A percentile compares a stretch with the other conserved stretches of the same genome.
Evolutionary conservation across 23 tunicate genomes (phyloP).

Genomic region (Oikopleura vanhoeffeni): DNA sequence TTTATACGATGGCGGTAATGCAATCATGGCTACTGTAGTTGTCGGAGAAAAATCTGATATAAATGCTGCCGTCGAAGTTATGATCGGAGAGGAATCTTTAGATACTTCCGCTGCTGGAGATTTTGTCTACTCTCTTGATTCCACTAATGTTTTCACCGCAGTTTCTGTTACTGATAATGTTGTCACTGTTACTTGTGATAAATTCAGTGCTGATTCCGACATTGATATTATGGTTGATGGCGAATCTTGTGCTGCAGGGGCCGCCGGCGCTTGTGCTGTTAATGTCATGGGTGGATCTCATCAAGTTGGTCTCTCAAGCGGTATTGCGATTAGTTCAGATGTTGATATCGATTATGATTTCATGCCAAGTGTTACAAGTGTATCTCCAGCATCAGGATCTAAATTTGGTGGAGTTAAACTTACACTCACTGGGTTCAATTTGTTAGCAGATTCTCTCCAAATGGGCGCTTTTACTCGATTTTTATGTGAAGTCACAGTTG

Average conservation of each 20-base stretch:
- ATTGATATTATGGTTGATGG: neutral
- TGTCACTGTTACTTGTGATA: neutral
- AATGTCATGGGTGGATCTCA: neutral
- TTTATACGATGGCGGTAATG: neutral
- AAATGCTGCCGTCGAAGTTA: neutral
- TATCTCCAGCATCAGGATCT: constrained; percentile 12
- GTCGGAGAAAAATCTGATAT: neutral
- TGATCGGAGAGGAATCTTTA: neutral
- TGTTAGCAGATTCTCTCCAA: neutral
- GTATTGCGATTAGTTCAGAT: neutral
- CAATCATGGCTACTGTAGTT: neutral
- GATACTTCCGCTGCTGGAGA: constrained; percentile 1
- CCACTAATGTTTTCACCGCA: neutral
- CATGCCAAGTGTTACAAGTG: neutral
- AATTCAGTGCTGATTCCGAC: neutral
- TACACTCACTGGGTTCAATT: neutral
- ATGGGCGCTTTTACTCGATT: neutral
- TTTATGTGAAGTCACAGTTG: neutral
- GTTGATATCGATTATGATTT: neutral
- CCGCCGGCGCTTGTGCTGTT: neutral
- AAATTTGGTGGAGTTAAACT: constrained; percentile 17
- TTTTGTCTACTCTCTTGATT: neutral
- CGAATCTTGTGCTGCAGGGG: neutral
- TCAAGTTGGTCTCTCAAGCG: neutral
- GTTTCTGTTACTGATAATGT: neutral